Percentiles rank a stretch among this genome's conserved stretches.
Conservation (phyloP, 2,113 vertebrate species). For the Gallinago media region DNA sequence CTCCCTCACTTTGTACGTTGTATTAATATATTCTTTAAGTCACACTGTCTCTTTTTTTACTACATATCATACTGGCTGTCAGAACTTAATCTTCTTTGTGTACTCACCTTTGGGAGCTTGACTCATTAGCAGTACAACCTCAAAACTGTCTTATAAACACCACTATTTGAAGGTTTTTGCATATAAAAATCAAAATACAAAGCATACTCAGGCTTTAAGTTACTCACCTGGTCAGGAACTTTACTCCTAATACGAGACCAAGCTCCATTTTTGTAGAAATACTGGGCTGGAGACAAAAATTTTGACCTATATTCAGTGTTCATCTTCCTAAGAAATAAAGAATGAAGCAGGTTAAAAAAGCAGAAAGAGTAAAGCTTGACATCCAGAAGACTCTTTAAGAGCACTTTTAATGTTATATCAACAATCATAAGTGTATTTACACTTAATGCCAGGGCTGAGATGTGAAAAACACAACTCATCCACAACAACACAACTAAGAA, state of each 20-base stretch:
- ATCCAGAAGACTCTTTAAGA: neutral
- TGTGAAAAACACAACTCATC: neutral
- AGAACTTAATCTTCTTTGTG: neutral
- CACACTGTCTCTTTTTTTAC: neutral
- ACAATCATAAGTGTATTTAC: neutral
- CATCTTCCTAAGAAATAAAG: slow-evolving; percentile 76
- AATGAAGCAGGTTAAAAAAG: neutral
- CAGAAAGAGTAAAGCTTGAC: neutral
- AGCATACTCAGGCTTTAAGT: neutral
- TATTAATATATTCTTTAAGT: neutral
- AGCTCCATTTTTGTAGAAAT: slow-evolving; percentile 81
- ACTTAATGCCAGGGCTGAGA: neutral
- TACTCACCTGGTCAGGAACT: slow-evolving; percentile 71
- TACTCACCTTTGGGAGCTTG: neutral
- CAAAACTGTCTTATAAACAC: neutral
- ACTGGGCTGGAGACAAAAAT: slow-evolving; percentile 85
- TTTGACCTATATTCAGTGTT: slow-evolving; percentile 89
- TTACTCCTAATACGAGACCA: slow-evolving; percentile 78
- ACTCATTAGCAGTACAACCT: neutral
- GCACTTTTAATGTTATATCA: neutral
- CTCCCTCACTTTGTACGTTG: neutral
- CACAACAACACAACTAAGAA: neutral
- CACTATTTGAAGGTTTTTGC: neutral
- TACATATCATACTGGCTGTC: neutral
- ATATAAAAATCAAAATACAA: neutral